These are phyloP conservation scores for Petrocephalus microphthalmus DNA, from an alignment of 2,113 vertebrate species.

Conservation along the genomic window DNA sequence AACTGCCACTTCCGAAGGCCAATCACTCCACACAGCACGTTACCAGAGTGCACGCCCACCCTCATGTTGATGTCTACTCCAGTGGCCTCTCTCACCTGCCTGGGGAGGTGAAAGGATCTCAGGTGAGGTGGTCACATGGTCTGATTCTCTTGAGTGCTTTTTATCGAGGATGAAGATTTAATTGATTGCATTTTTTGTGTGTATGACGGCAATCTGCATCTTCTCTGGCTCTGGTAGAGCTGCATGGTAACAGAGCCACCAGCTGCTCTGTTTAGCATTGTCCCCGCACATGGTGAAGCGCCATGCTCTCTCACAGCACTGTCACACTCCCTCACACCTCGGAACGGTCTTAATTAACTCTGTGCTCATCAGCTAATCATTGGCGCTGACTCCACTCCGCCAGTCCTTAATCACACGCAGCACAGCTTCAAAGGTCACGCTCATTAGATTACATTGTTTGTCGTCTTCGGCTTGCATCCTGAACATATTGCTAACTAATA, in stretches of 20 bases:
- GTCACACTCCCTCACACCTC: not conserved
- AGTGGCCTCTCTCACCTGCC: constrained; percentile 90
- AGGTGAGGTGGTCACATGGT: not conserved
- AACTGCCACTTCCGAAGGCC: constrained; percentile 97
- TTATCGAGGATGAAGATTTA: not conserved
- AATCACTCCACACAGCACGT: constrained; percentile 92
- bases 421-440: constrained; percentile 5
- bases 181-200: not conserved
- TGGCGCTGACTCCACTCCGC: not conserved
- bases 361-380: not conserved
- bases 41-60: constrained; percentile 93
- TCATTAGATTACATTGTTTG: not conserved
- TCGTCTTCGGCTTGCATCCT: not conserved
- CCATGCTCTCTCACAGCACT: not conserved
- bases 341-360: not conserved
- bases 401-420: not conserved
- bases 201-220: not conserved
- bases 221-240: not conserved
- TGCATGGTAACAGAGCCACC: not conserved
- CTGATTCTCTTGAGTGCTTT: not conserved
- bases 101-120: constrained; percentile 35
- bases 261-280: not conserved
- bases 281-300: not conserved
- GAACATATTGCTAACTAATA: not conserved
- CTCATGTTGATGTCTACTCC: constrained; percentile 96